phyloP scores from a whole-genome alignment of 2,113 vertebrate species.

The Craseonycteris thonglongyai region DNA sequence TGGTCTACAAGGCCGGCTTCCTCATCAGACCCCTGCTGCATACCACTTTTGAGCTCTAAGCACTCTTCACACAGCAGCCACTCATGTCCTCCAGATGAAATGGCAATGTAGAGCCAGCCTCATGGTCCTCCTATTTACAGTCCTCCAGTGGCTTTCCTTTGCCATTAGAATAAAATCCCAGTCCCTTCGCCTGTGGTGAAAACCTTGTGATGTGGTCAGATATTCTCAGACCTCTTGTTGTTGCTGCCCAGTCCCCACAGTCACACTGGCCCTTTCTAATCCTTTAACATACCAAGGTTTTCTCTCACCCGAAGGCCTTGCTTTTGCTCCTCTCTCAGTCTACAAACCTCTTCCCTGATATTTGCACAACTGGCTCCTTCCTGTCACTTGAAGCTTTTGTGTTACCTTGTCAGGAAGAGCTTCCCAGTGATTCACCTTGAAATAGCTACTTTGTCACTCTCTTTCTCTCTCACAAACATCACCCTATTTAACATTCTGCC shows the following conservation, averaged over 20 bases:
- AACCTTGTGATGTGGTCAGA: not conserved
- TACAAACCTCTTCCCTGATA: not conserved
- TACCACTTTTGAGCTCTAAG: not conserved
- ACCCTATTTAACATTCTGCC: not conserved
- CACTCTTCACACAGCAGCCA: not conserved
- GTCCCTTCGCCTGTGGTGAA: not conserved
- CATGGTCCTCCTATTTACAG: not conserved
- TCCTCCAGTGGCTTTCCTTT: not conserved
- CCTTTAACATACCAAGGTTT: not conserved
- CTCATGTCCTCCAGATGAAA: not conserved
- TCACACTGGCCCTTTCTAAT: not conserved
- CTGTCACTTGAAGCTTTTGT: not conserved
- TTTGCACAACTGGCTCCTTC: not conserved
- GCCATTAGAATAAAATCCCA: not conserved
- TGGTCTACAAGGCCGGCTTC: fast-evolving
- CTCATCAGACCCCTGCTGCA: not conserved
- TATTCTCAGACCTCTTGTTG: not conserved
- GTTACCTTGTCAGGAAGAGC: not conserved
- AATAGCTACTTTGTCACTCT: not conserved
- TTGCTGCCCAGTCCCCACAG: not conserved
- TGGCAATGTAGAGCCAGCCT: not conserved
- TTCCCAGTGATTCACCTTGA: not conserved
- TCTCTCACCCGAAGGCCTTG: not conserved
- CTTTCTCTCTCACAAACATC: not conserved
- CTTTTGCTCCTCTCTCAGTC: not conserved